Percentiles rank a stretch among this genome's conserved stretches.
phyloP scores from a whole-genome alignment of 2,888 invertebrate genomes.

The Metallyticus violacea region DNA sequence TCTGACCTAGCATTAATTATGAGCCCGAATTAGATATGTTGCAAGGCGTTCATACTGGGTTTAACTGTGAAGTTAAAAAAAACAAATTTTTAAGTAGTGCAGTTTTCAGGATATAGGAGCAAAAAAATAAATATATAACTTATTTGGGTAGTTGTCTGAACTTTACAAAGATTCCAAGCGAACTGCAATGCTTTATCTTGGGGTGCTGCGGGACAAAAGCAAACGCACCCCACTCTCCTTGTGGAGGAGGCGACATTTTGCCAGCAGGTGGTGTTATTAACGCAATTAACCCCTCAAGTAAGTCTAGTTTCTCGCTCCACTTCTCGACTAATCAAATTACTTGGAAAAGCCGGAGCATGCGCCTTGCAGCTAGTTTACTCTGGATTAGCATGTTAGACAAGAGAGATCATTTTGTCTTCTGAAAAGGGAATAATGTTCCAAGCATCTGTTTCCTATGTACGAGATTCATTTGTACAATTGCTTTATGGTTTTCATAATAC shows the following conservation, averaged over 20 bases:
- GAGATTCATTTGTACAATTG: background rate
- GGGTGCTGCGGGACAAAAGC: background rate
- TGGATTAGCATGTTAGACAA: background rate
- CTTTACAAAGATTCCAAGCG: no score
- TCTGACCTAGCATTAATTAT: no score
- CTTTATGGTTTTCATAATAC: background rate
- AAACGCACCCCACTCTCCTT: background rate
- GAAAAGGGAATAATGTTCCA: background rate
- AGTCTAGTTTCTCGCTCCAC: background rate
- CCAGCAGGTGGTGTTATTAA: background rate
- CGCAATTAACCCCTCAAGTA: background rate
- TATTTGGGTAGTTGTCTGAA: no score
- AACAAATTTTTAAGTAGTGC: no score
- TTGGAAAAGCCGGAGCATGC: background rate
- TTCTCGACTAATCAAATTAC: background rate
- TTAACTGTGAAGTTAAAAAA: no score
- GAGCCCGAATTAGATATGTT: no score
- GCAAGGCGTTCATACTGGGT: no score
- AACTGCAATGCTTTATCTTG: no score
- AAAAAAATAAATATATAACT: no score
- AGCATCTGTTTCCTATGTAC: background rate
- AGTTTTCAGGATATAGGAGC: no score
- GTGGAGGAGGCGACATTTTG: background rate
- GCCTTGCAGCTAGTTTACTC: background rate
- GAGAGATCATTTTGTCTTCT: background rate